These are phyloP conservation scores for Crioceris asparagi DNA, from an alignment of 2,888 invertebrate genomes.

Conservation along the genomic window DNA sequence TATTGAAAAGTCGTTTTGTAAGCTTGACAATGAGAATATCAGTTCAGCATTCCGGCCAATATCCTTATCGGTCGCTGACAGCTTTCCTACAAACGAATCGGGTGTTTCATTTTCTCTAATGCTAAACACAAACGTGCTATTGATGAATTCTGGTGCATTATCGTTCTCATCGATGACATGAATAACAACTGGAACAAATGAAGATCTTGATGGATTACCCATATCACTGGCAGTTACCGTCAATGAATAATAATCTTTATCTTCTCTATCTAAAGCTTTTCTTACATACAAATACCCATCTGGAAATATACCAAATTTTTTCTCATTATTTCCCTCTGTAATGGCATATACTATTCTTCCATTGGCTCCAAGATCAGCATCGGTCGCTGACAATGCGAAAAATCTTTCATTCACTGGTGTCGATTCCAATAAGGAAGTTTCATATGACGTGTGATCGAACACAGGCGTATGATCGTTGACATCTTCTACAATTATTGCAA, in stretches of 20 bases:
- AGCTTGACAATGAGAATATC: constrained; percentile 64
- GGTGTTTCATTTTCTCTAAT: constrained; percentile 80
- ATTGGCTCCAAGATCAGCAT: constrained; percentile 75
- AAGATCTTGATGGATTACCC: constrained; percentile 65
- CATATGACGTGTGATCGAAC: constrained; percentile 85
- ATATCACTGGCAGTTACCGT: constrained; percentile 76
- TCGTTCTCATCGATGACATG: constrained; percentile 95
- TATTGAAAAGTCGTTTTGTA: constrained; percentile 73
- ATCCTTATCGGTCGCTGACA: constrained; percentile 82
- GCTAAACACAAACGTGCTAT: constrained; percentile 81
- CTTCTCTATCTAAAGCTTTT: constrained; percentile 78
- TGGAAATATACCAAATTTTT: constrained; percentile 88
- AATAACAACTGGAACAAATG: constrained; percentile 82
- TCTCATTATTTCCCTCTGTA: constrained; percentile 74
- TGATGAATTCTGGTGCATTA: constrained; percentile 85
- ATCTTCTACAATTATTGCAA: constrained; percentile 67
- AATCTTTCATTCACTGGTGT: constrained; percentile 84
- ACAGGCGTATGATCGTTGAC: constrained; percentile 94
- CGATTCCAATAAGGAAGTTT: constrained; percentile 83
- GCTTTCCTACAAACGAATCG: constrained; percentile 84
- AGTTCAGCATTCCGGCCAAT: constrained; percentile 86
- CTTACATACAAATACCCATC: constrained; percentile 87
- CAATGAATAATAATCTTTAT: constrained; percentile 82
- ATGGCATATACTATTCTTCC: constrained; percentile 73
- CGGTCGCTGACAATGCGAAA: constrained; percentile 81